phyloP scores from a whole-genome alignment of 2,888 invertebrate species.

The Drosophila kuntzei region DNA sequence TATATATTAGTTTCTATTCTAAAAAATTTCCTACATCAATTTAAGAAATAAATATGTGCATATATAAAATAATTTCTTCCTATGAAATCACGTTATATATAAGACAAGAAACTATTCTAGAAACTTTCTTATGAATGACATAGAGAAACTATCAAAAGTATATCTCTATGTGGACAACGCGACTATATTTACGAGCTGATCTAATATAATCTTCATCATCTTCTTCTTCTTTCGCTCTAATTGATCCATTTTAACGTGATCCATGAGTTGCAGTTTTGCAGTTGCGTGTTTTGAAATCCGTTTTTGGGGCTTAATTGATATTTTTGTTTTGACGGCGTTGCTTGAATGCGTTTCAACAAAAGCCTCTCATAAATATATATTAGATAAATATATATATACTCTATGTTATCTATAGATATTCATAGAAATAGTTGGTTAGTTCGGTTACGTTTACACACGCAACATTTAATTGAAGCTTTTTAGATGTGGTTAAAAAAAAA shows the following conservation, averaged over 20 bases:
- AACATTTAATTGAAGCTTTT: slow-evolving; percentile 13
- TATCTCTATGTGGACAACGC: background rate
- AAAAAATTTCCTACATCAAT: no score
- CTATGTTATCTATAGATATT: background rate
- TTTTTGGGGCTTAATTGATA: background rate
- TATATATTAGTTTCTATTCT: no score
- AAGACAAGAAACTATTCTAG: background rate
- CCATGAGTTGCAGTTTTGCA: slow-evolving; percentile 12
- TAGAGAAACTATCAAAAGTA: background rate
- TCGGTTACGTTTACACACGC: slow-evolving; percentile 3
- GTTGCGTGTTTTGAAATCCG: slow-evolving; percentile 41
- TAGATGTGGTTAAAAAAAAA: background rate
- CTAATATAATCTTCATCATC: background rate
- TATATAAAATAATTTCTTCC: no score
- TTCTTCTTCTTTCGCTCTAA: slow-evolving; percentile 6
- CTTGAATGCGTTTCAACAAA: slow-evolving; percentile 5
- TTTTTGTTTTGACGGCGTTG: background rate
- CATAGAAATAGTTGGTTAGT: background rate
- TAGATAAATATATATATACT: background rate
- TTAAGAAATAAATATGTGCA: no score
- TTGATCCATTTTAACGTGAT: slow-evolving; percentile 13
- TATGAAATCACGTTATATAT: no score
- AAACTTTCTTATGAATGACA: background rate
- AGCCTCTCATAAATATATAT: background rate
- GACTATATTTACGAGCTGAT: background rate